Base-by-base conservation (phyloP, 92 coral and sea anemone genomes). In the Epizoanthus rinbou region DNA sequence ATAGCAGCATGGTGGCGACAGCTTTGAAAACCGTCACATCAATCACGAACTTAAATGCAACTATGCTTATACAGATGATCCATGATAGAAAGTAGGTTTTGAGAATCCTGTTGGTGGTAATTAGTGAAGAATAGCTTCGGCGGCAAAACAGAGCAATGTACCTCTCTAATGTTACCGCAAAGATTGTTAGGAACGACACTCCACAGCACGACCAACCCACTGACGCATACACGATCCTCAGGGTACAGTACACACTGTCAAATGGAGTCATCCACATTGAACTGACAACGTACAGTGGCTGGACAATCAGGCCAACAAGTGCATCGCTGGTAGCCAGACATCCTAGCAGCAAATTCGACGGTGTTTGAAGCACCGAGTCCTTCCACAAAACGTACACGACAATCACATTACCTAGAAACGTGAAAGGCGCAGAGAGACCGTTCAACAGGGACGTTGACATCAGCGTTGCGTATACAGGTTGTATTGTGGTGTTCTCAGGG, bases 151-250 rank as follows among this genome's bases (percentile, higher is more conserved):
- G 57, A 75, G 81, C 68, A 7, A 57, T 35, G 54, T 75, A 75
- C 37, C 81, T 57, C 43, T 75, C 81, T 8, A 57, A 25, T 7
- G 81, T 58, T 11, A 75, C 57, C 10, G 57, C 23, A 23, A 18
- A 52, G 16, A 75, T 21, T 17, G 81, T 75, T 21, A 75, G 14
- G 45, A 75, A 75, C 11, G 81, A 75, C n/a, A 75, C 81, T 7
- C 81, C 81, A 21, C 81, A 75, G 25, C 81, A 75, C 56, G 60
- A 33, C 81, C 81, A 75, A 28, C 67, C 81, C 19, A 66, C 18
- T 3, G 67, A 57, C 4, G 67, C 81, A 10, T 75, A 75, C 21
- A 25, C 81, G 31, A 58, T 58, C 22, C 81, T 60, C 54, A 75
- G 21, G 8, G 53, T 28, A 37, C 81, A 75, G 14, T 75, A 75